Evolutionary conservation across 2,888 invertebrate genomes (phyloP), one percentile per base, ranked within the genome.

Genomic region (Nymphalis polychloros): DNA sequence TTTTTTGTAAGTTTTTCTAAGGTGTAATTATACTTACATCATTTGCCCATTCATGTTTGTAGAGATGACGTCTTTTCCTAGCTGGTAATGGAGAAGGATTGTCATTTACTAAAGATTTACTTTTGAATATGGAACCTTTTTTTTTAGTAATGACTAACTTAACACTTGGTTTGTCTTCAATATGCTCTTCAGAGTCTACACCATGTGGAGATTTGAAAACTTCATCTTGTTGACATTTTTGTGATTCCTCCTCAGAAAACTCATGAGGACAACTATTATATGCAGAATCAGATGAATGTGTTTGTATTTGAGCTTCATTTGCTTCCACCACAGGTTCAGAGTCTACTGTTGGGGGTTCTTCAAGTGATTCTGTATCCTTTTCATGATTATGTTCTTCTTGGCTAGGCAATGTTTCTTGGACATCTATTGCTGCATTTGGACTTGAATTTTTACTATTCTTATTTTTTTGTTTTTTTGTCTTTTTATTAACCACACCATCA

Each of bases 91-190:
- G 92, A 65, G 91, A 91, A 31, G 90, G 87, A 77, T 94, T 95
- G 74, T 95, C 94, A 75, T 94, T 93, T 19, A 95, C 94, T 73
- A 95, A 86, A 17, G 95, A 95, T 68, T 97, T 95, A 80, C 97
- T 97, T 82, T 97, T 97, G 82, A 97, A 97, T 84, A 97, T 97
- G 78, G 97, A 97, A 59, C 97, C 97, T 82, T 97, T 97, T 84
- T 97, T 97, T 83, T 96, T 96, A 1, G 95, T 95, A 73, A 96
- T 96, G 20, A 96, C 95, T 73, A 96, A 84, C 80, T 96, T 96
- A 23, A 95, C 95, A 82, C 94, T 88, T 59, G 93, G 93, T 73
- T 93, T 92, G 50, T 93, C 93, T 48, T 93, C 93, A 63, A 84
- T 75, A 61, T 87, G 84, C 68, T 84, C 86, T 72, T 91, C 92